Conservation (phyloP, 1,140 invertebrate species). For the Armadillidium nasatum region DNA sequence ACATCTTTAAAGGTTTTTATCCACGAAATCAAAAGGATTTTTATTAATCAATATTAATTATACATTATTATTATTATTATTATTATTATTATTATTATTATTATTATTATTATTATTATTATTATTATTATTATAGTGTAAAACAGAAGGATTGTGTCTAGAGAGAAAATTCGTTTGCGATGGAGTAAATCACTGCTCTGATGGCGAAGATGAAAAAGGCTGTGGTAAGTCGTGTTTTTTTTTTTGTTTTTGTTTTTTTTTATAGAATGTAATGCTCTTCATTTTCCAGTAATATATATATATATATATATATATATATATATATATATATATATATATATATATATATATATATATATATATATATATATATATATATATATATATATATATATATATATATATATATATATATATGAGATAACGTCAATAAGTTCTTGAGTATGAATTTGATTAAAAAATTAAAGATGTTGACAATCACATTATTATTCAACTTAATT, state of each 20-base stretch:
- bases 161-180: constrained; percentile 22
- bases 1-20: no score
- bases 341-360: constrained; percentile 22
- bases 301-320: background rate
- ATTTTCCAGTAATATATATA: no score
- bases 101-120: background rate
- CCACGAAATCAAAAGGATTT: no score
- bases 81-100: no score
- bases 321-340: constrained; percentile 19
- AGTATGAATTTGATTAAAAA: no score
- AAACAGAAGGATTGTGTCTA: constrained; percentile 6
- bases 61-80: no score
- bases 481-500: no score
- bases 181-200: constrained; percentile 22
- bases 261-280: no score
- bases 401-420: constrained; percentile 21
- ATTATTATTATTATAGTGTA: constrained; percentile 20
- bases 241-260: no score
- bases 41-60: no score
- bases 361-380: constrained; percentile 20
- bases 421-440: no score
- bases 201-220: constrained; percentile 26
- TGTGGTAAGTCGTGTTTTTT: constrained; percentile 24
- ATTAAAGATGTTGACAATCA: no score
- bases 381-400: constrained; percentile 19